Conservation (phyloP, 2,113 vertebrate species). For the Nothobranchius kuhntae region DNA sequence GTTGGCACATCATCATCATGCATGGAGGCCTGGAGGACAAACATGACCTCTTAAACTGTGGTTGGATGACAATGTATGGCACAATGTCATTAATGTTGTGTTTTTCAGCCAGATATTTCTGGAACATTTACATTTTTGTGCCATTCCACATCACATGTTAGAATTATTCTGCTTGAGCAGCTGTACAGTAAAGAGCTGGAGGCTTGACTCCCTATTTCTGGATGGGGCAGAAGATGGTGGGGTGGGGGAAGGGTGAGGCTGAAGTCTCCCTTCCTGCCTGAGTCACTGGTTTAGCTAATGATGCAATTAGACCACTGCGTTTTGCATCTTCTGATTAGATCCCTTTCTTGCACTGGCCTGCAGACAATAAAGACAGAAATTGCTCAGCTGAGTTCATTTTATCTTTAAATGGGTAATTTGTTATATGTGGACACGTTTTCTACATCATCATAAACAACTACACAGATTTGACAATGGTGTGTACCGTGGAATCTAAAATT, state of each 20-base stretch:
- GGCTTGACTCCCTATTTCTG: constrained; percentile 76
- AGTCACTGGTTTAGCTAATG: constrained; percentile 79
- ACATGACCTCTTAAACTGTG: not conserved
- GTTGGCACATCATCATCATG: constrained; percentile 18
- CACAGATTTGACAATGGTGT: constrained; percentile 6
- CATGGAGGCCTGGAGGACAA: constrained; percentile 6
- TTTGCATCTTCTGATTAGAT: constrained; percentile 73
- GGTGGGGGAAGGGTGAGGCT: constrained; percentile 42
- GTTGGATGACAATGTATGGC: constrained; percentile 24
- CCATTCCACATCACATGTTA: constrained; percentile 76
- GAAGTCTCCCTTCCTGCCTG: constrained; percentile 65
- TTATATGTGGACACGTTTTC: constrained; percentile 12
- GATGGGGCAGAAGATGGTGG: constrained; percentile 56
- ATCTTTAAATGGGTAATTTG: constrained; percentile 15
- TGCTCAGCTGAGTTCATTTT: constrained; percentile 9
- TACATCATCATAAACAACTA: constrained; percentile 13
- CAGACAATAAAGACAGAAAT: constrained; percentile 32
- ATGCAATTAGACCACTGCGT: constrained; percentile 76
- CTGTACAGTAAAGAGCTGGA: constrained; percentile 70
- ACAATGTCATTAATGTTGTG: constrained; percentile 43
- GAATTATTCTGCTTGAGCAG: constrained; percentile 78
- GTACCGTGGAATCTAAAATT: not conserved
- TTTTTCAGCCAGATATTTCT: constrained; percentile 68
- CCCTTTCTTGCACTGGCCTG: constrained; percentile 32
- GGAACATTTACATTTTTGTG: constrained; percentile 71